Conservation (phyloP, 2,113 vertebrate genomes). For the Cynoglossus semilaevis region DNA sequence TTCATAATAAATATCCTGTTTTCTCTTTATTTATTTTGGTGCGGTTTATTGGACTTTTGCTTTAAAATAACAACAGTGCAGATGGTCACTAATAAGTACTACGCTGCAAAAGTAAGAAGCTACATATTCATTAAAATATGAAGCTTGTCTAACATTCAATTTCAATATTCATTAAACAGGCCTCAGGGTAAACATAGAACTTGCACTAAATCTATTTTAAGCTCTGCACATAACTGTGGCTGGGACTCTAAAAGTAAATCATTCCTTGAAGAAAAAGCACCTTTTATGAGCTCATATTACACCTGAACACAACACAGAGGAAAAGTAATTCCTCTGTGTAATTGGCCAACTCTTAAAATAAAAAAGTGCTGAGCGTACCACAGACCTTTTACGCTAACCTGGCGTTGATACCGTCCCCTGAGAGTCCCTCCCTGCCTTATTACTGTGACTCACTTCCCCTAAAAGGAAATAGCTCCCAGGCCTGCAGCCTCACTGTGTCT, state of each 20-base stretch:
- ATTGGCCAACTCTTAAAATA: slow-evolving; percentile 13
- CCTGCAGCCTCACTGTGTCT: slow-evolving; percentile 61
- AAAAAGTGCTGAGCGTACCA: slow-evolving; percentile 27
- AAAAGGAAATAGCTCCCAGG: slow-evolving; percentile 70
- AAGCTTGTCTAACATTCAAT: too few relatives aligned
- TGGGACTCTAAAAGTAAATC: slow-evolving; percentile 9
- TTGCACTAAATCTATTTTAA: background rate
- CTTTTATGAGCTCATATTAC: slow-evolving; percentile 9
- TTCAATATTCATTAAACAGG: too few relatives aligned
- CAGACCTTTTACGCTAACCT: slow-evolving; percentile 50
- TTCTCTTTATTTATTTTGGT: too few relatives aligned
- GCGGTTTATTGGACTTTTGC: too few relatives aligned
- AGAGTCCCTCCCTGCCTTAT: slow-evolving; percentile 66
- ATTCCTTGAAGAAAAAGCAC: slow-evolving; percentile 3
- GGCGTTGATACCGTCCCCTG: slow-evolving; percentile 56
- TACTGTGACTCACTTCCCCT: slow-evolving; percentile 72
- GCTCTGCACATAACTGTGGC: background rate
- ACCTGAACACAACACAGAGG: slow-evolving; percentile 20
- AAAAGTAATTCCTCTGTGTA: too few relatives aligned
- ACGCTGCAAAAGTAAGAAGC: too few relatives aligned
- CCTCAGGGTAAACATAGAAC: too few relatives aligned
- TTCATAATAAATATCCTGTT: too few relatives aligned
- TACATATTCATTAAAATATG: too few relatives aligned
- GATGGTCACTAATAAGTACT: too few relatives aligned
- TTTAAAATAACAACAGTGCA: too few relatives aligned